phyloP scores from a whole-genome alignment of 2,797 vertebrate genomes.

The Myotis myotis region DNA sequence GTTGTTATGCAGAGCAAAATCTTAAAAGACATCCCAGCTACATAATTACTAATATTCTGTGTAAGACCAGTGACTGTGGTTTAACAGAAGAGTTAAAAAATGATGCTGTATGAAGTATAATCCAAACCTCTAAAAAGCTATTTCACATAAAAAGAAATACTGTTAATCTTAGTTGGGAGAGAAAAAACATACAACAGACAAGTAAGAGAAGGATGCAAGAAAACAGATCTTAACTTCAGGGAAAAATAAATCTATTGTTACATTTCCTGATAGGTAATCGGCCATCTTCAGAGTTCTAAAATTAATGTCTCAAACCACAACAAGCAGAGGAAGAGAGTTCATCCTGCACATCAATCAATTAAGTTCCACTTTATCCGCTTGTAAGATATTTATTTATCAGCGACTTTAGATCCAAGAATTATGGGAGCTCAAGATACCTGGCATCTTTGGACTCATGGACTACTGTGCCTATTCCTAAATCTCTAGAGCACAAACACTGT shows the following conservation, averaged over 20 bases:
- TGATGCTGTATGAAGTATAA: slow-evolving; percentile 27
- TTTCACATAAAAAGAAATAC: slow-evolving; percentile 58
- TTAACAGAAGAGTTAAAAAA: slow-evolving; percentile 26
- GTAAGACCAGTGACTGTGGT: background rate
- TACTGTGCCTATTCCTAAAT: background rate
- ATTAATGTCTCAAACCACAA: slow-evolving; percentile 33
- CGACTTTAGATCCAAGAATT: slow-evolving; percentile 67
- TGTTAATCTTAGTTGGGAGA: slow-evolving; percentile 50
- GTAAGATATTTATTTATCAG: slow-evolving; percentile 69
- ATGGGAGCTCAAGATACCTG: slow-evolving; percentile 28
- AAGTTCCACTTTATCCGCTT: slow-evolving; percentile 74
- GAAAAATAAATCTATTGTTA: slow-evolving; percentile 69
- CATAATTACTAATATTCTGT: background rate
- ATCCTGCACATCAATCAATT: slow-evolving; percentile 58
- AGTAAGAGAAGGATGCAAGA: slow-evolving; percentile 53
- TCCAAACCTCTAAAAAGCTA: slow-evolving; percentile 34
- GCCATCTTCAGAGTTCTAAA: slow-evolving; percentile 36
- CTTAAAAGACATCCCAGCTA: background rate
- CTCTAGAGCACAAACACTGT: background rate
- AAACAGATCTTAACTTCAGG: slow-evolving; percentile 62
- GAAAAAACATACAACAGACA: slow-evolving; percentile 54
- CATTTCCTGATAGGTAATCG: slow-evolving; percentile 44
- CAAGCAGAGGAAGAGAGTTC: slow-evolving; percentile 3
- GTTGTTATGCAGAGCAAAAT: background rate
- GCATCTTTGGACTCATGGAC: slow-evolving; percentile 5